Conservation (phyloP, 2,113 vertebrate genomes). For the Elephantulus edwardii region DNA sequence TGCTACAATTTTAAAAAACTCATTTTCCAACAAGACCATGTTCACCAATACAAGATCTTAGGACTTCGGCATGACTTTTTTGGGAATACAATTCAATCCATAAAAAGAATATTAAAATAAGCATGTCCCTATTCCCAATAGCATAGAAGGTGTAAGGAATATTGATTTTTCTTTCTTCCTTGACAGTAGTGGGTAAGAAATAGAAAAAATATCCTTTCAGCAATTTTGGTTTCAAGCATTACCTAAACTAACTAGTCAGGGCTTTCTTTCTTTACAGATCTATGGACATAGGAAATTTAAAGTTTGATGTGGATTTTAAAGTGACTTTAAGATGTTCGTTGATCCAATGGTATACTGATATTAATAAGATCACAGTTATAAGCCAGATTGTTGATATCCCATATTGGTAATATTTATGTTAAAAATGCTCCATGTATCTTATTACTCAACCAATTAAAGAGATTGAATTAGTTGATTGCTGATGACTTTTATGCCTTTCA, state of each 20-base stretch:
- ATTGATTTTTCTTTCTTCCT: not conserved
- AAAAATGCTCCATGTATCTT: not conserved
- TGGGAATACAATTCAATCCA: too few relatives aligned
- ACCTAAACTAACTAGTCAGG: not conserved
- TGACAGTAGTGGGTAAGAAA: not conserved
- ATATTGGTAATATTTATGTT: not conserved
- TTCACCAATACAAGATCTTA: too few relatives aligned
- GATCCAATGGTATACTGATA: not conserved
- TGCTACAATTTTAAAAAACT: too few relatives aligned
- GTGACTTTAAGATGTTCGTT: not conserved
- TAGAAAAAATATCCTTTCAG: not conserved
- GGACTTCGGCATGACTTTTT: too few relatives aligned
- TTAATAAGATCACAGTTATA: not conserved
- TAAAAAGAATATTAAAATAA: not conserved
- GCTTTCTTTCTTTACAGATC: not conserved
- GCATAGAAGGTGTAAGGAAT: not conserved
- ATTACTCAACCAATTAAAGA: not conserved
- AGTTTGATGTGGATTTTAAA: not conserved
- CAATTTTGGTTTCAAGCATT: not conserved
- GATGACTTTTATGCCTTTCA: not conserved
- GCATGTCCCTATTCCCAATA: not conserved
- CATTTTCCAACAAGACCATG: too few relatives aligned
- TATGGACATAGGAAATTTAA: not conserved
- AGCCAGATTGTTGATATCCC: not conserved
- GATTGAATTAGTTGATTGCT: not conserved